These are phyloP conservation scores for Peromyscus californicus DNA, from an alignment of 2,113 vertebrate species.

Conservation along the genomic window DNA sequence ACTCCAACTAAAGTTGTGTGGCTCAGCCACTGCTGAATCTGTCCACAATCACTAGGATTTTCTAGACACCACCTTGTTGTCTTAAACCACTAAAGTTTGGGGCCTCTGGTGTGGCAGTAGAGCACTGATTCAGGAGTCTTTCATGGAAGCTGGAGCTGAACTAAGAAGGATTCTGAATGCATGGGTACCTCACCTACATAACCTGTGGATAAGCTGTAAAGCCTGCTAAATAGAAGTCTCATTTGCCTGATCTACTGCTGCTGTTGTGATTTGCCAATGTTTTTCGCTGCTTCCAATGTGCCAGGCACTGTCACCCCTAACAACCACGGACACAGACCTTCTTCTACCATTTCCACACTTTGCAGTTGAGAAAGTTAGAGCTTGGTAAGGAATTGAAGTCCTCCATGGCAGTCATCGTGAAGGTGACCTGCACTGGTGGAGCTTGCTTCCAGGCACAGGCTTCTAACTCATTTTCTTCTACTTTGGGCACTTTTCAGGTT, in stretches of 20 bases:
- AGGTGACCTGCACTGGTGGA: too few species aligned
- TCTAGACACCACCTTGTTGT: background rate
- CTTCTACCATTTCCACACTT: background rate
- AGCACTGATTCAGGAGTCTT: background rate
- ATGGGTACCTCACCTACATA: background rate
- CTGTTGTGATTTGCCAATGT: background rate
- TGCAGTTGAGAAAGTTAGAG: background rate
- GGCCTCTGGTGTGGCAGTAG: background rate
- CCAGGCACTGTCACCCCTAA: background rate
- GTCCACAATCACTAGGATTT: background rate
- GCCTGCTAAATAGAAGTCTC: background rate
- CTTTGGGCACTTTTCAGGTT: background rate
- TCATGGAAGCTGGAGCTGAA: background rate
- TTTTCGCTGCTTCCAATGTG: background rate
- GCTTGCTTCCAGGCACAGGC: background rate
- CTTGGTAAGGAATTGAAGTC: background rate
- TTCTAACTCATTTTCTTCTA: background rate
- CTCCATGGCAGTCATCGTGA: background rate
- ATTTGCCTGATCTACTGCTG: background rate
- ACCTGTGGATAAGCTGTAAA: background rate
- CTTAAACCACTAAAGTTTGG: constrained; percentile 11
- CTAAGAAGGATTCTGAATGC: background rate
- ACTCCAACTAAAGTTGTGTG: background rate
- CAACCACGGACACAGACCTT: background rate
- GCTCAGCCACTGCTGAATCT: background rate